Evolutionary conservation across 2,113 vertebrate species (phyloP).

Genomic region (Malurus alboscapulatus): DNA sequence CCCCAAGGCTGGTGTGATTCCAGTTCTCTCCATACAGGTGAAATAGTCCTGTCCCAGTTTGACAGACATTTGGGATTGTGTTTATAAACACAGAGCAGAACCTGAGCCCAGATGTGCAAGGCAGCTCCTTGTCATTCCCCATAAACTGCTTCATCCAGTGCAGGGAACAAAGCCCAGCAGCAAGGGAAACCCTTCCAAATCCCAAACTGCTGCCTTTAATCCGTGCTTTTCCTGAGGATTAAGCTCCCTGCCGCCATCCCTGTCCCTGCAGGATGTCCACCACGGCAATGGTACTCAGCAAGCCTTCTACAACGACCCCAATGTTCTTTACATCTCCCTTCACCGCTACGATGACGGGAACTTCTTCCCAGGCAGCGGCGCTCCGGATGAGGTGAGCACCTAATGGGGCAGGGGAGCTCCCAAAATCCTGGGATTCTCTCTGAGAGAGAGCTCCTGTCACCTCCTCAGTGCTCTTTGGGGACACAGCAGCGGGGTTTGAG

Average conservation of each 20-base stretch:
- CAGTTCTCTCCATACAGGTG: not conserved
- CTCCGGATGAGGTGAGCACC: slow-evolving; percentile 87
- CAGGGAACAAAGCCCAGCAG: not conserved
- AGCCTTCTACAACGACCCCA: slow-evolving; percentile 91
- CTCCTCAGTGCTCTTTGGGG: not conserved
- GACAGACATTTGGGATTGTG: accelerated
- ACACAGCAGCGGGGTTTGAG: accelerated
- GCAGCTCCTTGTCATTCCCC: not conserved
- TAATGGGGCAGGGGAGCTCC: not conserved
- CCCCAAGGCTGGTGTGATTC: not conserved
- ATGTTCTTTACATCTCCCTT: slow-evolving; percentile 90
- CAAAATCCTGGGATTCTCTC: not conserved
- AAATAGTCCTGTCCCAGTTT: not conserved
- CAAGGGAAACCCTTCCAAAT: not conserved
- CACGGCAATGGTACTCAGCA: slow-evolving; percentile 88
- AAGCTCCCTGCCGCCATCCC: not conserved
- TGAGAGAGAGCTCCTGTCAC: not conserved
- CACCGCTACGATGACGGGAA: slow-evolving; percentile 98
- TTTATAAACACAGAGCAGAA: not conserved
- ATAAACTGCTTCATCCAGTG: not conserved
- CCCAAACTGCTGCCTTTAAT: not conserved
- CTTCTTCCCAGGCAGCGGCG: slow-evolving; percentile 97
- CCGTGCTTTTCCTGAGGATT: not conserved
- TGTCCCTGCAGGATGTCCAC: slow-evolving; percentile 77
- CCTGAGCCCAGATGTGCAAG: not conserved